These are phyloP conservation scores for Microtus oregoni DNA, from an alignment of 2,113 vertebrate genomes.

Conservation along the genomic window DNA sequence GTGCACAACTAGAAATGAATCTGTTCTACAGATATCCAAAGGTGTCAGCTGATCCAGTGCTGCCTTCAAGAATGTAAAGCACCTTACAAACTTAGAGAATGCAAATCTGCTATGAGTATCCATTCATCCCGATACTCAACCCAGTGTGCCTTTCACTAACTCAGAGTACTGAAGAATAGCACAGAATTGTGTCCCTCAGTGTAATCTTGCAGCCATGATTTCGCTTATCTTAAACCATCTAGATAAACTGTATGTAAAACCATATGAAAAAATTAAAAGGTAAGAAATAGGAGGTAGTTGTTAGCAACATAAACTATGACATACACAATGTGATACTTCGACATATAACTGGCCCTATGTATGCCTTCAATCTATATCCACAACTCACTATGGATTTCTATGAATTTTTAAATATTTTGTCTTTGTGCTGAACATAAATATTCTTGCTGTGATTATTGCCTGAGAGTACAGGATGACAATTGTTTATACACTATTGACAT, in stretches of 20 bases:
- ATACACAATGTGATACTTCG: not conserved
- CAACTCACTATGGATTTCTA: not conserved
- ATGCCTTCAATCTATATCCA: not conserved
- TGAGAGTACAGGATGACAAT: not conserved
- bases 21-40: not conserved
- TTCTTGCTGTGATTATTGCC: not conserved
- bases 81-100: slow-evolving; percentile 7
- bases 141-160: not conserved
- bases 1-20: not conserved
- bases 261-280: not conserved
- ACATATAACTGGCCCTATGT: not conserved
- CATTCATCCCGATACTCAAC: not conserved
- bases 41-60: not conserved
- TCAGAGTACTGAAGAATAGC: not conserved
- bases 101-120: not conserved
- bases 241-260: not conserved
- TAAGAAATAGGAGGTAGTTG: not conserved
- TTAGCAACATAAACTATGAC: not conserved
- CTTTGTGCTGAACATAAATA: not conserved
- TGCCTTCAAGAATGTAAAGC: not conserved
- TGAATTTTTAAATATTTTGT: not conserved
- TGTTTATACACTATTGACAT: not conserved
- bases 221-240: not conserved
- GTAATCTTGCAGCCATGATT: not conserved
- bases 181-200: not conserved